Conservation (phyloP, 2,113 vertebrate species). For the Otus sunia region DNA sequence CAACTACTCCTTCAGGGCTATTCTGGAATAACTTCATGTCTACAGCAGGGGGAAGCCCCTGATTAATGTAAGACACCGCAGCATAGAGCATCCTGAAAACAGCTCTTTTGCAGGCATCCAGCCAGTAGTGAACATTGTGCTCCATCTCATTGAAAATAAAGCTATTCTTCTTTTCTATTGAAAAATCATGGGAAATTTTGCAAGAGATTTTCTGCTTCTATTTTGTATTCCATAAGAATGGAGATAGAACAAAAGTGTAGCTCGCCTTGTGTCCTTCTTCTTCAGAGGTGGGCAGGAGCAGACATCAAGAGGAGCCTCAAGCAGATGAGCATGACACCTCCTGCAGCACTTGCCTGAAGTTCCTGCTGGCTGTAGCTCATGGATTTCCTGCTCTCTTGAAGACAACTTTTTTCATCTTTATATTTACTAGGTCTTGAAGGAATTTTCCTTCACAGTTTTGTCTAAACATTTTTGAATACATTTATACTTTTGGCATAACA, state of each 20-base stretch:
- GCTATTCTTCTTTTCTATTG: background rate
- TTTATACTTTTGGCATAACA: background rate
- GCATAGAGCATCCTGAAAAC: background rate
- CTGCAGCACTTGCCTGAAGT: background rate
- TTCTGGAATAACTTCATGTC: background rate
- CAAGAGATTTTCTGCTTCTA: background rate
- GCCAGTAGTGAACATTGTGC: background rate
- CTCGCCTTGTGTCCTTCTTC: background rate
- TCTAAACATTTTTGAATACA: background rate
- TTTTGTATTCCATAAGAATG: background rate
- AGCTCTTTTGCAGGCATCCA: background rate
- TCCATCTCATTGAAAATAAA: background rate
- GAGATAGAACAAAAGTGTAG: background rate
- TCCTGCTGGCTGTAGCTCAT: background rate
- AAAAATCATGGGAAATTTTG: background rate
- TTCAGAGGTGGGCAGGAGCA: background rate
- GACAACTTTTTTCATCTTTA: background rate
- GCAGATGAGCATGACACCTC: background rate
- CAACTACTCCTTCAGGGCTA: background rate
- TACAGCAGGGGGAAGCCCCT: background rate
- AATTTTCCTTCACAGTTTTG: background rate
- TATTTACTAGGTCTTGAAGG: background rate
- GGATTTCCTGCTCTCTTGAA: background rate
- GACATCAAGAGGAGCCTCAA: rapidly evolving
- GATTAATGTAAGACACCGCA: background rate